phyloP scores from a whole-genome alignment of 2,113 vertebrate species.

The Thinocorus orbignyianus region DNA sequence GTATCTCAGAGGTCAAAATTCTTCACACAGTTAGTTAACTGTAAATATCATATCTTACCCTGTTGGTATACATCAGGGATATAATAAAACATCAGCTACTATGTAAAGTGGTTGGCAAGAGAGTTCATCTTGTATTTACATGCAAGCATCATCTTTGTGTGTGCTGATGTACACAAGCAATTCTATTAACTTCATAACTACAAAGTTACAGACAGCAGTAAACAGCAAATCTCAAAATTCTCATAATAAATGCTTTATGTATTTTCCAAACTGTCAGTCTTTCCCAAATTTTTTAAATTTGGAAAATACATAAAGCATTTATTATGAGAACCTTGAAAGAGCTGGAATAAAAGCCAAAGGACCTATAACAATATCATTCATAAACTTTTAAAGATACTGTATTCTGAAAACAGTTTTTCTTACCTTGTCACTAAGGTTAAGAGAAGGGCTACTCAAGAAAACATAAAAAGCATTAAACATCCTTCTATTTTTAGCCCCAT shows the following conservation, averaged over 20 bases:
- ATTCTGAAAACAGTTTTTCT: background rate
- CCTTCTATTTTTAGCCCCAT: background rate
- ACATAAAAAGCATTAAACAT: background rate
- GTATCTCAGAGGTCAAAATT: background rate
- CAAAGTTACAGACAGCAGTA: background rate
- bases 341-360: background rate
- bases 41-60: background rate
- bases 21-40: background rate
- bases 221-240: background rate
- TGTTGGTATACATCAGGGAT: background rate
- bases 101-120: background rate
- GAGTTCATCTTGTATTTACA: background rate
- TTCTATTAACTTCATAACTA: background rate
- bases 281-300: background rate
- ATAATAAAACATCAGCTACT: conserved; percentile 1
- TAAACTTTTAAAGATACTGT: background rate
- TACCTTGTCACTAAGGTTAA: background rate
- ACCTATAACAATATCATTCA: background rate
- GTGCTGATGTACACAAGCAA: background rate
- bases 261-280: background rate
- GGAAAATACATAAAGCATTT: background rate
- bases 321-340: background rate
- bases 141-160: background rate
- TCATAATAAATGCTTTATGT: background rate
- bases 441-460: background rate